Evolutionary conservation across 2,888 invertebrate genomes (phyloP).

Genomic region (Ceramica pisi): DNA sequence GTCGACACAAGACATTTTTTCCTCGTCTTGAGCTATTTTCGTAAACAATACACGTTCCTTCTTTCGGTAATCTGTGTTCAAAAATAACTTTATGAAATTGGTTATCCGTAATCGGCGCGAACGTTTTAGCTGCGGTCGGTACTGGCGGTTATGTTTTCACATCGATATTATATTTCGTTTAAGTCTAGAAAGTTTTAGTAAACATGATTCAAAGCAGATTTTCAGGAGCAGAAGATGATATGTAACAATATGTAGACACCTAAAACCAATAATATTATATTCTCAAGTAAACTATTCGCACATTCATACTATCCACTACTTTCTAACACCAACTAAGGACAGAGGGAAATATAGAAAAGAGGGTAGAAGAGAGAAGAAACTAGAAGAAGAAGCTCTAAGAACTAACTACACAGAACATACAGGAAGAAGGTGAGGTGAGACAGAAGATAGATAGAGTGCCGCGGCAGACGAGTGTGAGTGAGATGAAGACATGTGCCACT

Average conservation of each 20-base stretch:
- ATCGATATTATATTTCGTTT: background rate
- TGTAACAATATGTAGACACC: background rate
- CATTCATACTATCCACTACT: conserved; percentile 13
- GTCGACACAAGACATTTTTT: background rate
- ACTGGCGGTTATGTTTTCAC: background rate
- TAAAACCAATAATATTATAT: background rate
- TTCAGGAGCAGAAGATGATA: background rate
- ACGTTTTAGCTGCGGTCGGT: background rate
- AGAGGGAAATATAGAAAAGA: conserved; percentile 26
- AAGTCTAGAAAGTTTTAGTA: background rate
- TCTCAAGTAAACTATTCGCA: conserved; percentile 25
- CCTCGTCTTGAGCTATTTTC: background rate
- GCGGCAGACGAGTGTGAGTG: conserved; percentile 48
- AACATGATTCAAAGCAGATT: background rate
- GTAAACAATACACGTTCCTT: background rate
- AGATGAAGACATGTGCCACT: conserved; percentile 55
- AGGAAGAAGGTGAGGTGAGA: conserved; percentile 38
- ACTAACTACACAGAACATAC: conserved; percentile 49
- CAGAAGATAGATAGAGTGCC: conserved; percentile 50
- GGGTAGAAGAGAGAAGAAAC: conserved; percentile 34
- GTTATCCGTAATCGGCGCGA: background rate
- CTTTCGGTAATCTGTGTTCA: background rate
- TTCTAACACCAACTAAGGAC: conserved; percentile 53
- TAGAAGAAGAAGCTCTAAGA: conserved; percentile 51
- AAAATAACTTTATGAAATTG: conserved; percentile 3